phyloP scores from a whole-genome alignment of 2,888 invertebrate species.

The Cactoblastis cactorum region DNA sequence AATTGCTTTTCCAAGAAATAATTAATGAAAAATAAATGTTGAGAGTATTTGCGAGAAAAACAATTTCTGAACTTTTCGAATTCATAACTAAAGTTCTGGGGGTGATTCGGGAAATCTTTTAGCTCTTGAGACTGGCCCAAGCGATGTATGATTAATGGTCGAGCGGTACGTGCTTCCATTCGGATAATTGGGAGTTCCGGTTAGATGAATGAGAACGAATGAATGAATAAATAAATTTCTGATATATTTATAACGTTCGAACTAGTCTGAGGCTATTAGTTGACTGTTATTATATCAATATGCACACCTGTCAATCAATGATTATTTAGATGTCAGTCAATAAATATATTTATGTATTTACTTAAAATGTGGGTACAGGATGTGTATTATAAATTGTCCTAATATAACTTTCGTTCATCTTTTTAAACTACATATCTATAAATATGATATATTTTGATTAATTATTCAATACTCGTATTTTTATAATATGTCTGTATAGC shows the following conservation, averaged over 20 bases:
- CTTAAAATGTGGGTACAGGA: too few relatives aligned
- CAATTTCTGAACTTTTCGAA: background rate
- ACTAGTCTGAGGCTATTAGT: background rate
- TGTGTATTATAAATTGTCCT: too few relatives aligned
- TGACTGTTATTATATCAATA: too few relatives aligned
- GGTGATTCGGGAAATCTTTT: background rate
- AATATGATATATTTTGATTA: too few relatives aligned
- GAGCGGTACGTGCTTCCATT: background rate
- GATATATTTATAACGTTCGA: background rate
- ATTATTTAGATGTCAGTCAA: too few relatives aligned
- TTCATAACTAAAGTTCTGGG: background rate
- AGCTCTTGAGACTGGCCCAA: background rate
- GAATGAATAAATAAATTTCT: background rate
- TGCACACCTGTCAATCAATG: too few relatives aligned
- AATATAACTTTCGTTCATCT: too few relatives aligned
- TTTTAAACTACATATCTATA: too few relatives aligned
- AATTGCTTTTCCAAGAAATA: background rate
- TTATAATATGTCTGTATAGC: too few relatives aligned
- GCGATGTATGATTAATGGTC: conserved; percentile 2
- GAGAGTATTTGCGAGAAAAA: background rate
- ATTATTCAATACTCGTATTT: too few relatives aligned
- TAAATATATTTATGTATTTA: too few relatives aligned
- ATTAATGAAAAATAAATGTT: background rate
- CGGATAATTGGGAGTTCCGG: background rate
- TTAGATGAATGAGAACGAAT: background rate